Evolutionary conservation across 2,113 vertebrate genomes (phyloP).

Genomic region (Hymenochirus boettgeri): DNA sequence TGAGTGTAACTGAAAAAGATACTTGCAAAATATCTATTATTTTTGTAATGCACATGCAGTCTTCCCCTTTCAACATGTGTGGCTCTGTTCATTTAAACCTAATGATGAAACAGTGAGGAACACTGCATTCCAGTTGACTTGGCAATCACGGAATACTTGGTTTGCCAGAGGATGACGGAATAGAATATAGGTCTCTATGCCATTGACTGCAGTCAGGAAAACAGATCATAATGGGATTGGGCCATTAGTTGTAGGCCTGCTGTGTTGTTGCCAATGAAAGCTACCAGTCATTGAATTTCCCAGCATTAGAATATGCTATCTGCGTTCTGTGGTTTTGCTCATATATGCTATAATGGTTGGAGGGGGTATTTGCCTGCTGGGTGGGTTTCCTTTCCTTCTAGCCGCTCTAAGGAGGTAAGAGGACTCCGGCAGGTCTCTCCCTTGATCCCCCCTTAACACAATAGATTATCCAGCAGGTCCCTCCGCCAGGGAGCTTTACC

Average conservation of each 20-base stretch:
- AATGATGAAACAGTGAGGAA: too few species aligned
- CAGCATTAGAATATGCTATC: conserved; percentile 69
- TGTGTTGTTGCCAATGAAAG: conserved; percentile 74
- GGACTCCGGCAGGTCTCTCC: conserved; percentile 54
- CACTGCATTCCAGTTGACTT: too few species aligned
- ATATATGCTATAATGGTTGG: conserved; percentile 63
- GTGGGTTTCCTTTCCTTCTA: conserved; percentile 70
- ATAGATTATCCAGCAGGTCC: conserved; percentile 60
- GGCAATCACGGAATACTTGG: too few species aligned
- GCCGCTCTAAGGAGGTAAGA: conserved; percentile 64
- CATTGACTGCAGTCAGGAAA: conserved; percentile 34
- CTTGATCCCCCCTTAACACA: conserved; percentile 56
- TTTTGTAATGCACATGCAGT: too few species aligned
- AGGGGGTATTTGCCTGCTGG: conserved; percentile 65
- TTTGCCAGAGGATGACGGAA: too few species aligned
- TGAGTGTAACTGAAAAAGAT: too few species aligned
- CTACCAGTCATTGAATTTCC: conserved; percentile 69
- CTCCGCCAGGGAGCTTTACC: conserved; percentile 60
- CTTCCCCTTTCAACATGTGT: too few species aligned
- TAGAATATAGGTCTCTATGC: too few species aligned
- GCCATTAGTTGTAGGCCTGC: conserved; percentile 75
- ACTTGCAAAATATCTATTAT: too few species aligned
- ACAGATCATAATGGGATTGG: conserved; percentile 73
- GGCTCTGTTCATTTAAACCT: too few species aligned
- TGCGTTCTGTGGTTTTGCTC: conserved; percentile 64